Evolutionary conservation across 2,888 invertebrate genomes (phyloP).

Genomic region (Frankliniella intonsa): DNA sequence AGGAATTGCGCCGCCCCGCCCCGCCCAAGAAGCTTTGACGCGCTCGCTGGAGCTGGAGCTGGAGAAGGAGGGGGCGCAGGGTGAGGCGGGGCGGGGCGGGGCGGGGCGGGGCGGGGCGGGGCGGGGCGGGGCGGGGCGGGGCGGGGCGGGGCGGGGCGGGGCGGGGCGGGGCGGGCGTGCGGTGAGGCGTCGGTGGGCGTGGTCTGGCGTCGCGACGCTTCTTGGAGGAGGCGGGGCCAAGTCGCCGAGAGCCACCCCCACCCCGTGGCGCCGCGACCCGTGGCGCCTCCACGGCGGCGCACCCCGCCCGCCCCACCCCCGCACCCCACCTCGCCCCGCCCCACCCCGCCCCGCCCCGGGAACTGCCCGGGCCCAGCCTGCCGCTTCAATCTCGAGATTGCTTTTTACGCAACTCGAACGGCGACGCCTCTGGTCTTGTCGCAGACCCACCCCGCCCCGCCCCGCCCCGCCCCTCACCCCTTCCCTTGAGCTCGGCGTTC

Average conservation of each 20-base stretch:
- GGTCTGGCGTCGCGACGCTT: no score
- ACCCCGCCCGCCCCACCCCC: not conserved
- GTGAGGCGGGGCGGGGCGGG: not conserved
- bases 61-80: no score
- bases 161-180: not conserved
- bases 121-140: not conserved
- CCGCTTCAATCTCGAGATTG: conserved; percentile 9
- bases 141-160: not conserved
- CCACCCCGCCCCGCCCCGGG: no score
- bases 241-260: not conserved
- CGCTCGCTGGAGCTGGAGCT: no score
- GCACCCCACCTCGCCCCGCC: no score
- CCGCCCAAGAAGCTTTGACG: no score
- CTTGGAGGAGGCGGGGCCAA: not conserved
- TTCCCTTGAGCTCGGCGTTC: not conserved
- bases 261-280: not conserved
- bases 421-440: not conserved
- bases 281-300: not conserved
- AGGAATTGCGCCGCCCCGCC: no score
- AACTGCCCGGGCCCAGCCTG: no score
- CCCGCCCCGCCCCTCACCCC: not conserved
- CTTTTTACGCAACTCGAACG: conserved; percentile 3
- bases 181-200: no score
- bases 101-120: not conserved
- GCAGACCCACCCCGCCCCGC: not conserved